phyloP scores from a whole-genome alignment of 2,113 vertebrate species.

The Stegostoma tigrinum region DNA sequence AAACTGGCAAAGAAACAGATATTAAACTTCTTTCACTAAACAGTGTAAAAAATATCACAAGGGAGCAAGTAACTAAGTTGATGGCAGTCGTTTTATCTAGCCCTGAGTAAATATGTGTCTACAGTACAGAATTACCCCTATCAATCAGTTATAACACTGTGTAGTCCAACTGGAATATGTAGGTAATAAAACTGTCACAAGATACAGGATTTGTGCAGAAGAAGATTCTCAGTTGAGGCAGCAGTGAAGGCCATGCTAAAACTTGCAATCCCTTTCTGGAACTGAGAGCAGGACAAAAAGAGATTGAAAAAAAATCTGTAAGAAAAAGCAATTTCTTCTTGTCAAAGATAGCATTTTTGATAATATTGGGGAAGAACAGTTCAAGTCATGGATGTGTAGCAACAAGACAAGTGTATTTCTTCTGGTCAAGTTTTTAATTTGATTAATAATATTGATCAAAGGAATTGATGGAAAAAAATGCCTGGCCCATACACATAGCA shows the following conservation, averaged over 20 bases:
- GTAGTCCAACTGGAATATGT: neutral
- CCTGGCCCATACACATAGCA: neutral
- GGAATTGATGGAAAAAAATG: neutral
- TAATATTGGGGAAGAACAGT: neutral
- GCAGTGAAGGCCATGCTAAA: neutral
- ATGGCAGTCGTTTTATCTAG: constrained; percentile 25
- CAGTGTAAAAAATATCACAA: constrained; percentile 22
- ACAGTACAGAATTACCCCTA: constrained; percentile 15
- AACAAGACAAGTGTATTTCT: neutral
- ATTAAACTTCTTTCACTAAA: constrained; percentile 29
- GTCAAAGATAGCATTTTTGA: neutral
- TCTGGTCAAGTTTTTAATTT: neutral
- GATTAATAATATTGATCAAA: neutral
- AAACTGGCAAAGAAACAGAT: constrained; percentile 29
- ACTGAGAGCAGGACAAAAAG: neutral
- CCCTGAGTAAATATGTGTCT: constrained; percentile 33
- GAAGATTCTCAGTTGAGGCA: neutral
- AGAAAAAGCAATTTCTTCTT: neutral
- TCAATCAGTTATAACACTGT: constrained; percentile 17
- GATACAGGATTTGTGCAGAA: neutral
- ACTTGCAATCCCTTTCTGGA: neutral
- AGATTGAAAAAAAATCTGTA: neutral
- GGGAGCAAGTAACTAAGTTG: constrained; percentile 30
- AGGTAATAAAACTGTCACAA: constrained; percentile 25
- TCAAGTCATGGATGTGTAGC: neutral